These are phyloP conservation scores for Pungitius pungitius DNA, from an alignment of 2,113 vertebrate species.

Conservation along the genomic window DNA sequence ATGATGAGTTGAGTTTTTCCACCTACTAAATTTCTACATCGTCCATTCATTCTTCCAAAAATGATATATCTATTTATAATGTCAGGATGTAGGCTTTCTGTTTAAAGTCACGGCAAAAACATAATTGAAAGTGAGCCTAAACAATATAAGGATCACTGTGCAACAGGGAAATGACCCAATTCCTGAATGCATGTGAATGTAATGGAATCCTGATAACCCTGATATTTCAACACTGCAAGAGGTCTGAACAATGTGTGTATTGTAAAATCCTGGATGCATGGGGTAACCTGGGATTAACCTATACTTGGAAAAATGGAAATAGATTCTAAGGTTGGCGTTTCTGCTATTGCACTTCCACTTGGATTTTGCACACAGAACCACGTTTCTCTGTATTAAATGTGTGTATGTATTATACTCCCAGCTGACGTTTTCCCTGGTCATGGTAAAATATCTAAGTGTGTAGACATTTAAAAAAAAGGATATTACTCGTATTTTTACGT, in stretches of 20 bases:
- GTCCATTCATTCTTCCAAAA: not conserved
- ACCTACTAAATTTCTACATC: not conserved
- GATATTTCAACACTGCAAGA: not conserved
- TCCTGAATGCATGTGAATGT: not conserved
- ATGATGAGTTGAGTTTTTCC: conserved; percentile 33
- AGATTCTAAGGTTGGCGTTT: not conserved
- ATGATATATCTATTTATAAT: not conserved
- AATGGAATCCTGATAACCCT: not conserved
- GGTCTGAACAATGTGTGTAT: conserved; percentile 2
- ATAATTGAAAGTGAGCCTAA: no score
- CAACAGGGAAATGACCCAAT: not conserved
- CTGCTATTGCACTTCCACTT: not conserved
- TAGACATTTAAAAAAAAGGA: not conserved
- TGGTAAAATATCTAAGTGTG: not conserved
- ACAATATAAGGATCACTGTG: no score
- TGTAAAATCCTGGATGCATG: conserved; percentile 6
- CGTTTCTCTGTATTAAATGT: not conserved
- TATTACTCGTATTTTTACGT: not conserved
- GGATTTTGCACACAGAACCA: not conserved
- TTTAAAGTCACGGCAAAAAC: not conserved
- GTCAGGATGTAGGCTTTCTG: not conserved
- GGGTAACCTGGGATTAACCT: not conserved
- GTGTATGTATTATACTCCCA: not conserved
- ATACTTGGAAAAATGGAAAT: not conserved
- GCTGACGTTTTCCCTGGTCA: not conserved